phyloP scores from a whole-genome alignment of 2,888 invertebrate species.

The Boloria euphrosyne region DNA sequence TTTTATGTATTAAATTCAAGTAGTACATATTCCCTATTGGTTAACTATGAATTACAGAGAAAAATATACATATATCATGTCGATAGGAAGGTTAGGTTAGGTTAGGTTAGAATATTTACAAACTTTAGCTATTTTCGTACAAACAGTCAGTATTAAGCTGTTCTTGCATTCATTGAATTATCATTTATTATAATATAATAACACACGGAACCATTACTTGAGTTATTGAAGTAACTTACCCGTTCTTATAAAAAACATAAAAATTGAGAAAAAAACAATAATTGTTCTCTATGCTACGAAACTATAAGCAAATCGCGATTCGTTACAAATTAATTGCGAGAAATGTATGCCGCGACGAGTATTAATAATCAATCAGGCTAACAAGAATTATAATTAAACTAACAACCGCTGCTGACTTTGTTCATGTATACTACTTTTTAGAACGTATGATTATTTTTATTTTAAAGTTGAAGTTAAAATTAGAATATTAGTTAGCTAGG shows the following conservation, averaged over 20 bases:
- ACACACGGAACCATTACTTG: background rate
- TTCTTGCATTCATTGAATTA: no score
- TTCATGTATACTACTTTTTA: background rate
- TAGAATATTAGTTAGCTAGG: no score
- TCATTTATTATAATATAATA: no score
- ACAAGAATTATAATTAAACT: slow-evolving; percentile 38
- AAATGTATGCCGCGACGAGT: slow-evolving; percentile 51
- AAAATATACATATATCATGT: no score
- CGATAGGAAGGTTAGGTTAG: no score
- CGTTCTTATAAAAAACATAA: slow-evolving; percentile 24
- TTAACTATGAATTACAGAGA: no score
- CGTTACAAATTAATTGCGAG: slow-evolving; percentile 50
- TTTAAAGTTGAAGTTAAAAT: background rate
- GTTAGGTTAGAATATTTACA: no score
- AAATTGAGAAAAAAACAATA: slow-evolving; percentile 45
- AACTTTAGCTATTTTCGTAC: no score
- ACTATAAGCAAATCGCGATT: slow-evolving; percentile 48
- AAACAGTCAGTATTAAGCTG: no score
- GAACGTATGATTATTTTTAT: no score
- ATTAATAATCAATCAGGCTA: slow-evolving; percentile 37
- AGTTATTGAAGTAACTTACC: background rate
- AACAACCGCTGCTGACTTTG: slow-evolving; percentile 5
- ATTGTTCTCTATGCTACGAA: slow-evolving; percentile 47
- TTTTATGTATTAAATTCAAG: no score
- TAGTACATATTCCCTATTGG: no score